Evolutionary conservation across 2,888 invertebrate genomes (phyloP).

Genomic region (Folsomia candida): DNA sequence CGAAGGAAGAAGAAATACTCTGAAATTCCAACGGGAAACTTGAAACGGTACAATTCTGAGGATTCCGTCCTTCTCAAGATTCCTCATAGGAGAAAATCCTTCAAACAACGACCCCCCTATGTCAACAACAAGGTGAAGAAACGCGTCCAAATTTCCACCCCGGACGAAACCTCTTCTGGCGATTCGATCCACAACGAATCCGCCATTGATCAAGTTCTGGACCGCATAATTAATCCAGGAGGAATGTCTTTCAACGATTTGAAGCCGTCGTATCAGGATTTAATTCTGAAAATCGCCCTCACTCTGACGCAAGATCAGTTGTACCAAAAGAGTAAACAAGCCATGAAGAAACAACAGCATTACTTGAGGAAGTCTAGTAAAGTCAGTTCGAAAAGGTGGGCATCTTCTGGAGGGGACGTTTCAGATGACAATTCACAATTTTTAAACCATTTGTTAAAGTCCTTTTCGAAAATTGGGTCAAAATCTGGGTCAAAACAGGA

Average conservation of each 20-base stretch:
- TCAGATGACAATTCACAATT: constrained; percentile 49
- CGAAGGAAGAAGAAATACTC: constrained; percentile 67
- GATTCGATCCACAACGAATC: constrained; percentile 42
- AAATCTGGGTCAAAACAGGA: neutral
- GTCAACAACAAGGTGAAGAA: constrained; percentile 44
- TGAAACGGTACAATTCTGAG: constrained; percentile 51
- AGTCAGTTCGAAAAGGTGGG: neutral
- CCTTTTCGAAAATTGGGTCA: constrained; percentile 46
- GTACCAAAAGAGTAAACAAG: constrained; percentile 82
- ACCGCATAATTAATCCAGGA: constrained; percentile 83
- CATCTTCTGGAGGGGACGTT: constrained; percentile 19
- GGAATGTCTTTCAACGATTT: constrained; percentile 88
- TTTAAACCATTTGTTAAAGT: constrained; percentile 47
- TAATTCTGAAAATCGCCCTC: constrained; percentile 78
- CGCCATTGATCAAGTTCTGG: constrained; percentile 57
- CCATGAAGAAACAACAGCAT: constrained; percentile 75
- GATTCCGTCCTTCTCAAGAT: constrained; percentile 47
- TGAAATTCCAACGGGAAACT: constrained; percentile 56
- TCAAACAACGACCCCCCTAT: constrained; percentile 30
- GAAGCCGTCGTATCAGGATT: constrained; percentile 87
- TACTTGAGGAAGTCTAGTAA: constrained; percentile 30
- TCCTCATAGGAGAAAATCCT: constrained; percentile 43
- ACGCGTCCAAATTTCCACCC: constrained; percentile 50
- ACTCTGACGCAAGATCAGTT: constrained; percentile 89
- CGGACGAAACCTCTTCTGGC: constrained; percentile 42